phyloP scores from a whole-genome alignment of 1,140 invertebrate species.

The Pollicipes pollicipes region DNA sequence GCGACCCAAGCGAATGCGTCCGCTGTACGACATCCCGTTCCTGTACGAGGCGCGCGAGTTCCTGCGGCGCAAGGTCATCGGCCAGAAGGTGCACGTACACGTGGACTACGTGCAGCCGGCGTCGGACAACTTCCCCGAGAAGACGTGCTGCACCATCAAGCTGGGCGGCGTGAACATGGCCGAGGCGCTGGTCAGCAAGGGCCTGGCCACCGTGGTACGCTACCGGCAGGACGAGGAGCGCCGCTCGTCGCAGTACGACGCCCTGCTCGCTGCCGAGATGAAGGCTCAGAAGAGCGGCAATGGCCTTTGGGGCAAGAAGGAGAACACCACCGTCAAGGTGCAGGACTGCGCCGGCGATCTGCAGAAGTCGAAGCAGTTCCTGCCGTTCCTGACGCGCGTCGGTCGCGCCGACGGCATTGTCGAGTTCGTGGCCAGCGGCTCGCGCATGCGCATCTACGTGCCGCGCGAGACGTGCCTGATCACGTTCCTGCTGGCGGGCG shows the following conservation, averaged over 20 bases:
- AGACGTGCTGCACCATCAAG: slow-evolving; percentile 80
- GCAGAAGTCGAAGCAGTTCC: slow-evolving; percentile 72
- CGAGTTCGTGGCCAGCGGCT: slow-evolving; percentile 89
- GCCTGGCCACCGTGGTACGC: slow-evolving; percentile 74
- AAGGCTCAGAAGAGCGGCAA: slow-evolving; percentile 72
- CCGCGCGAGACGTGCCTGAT: slow-evolving; percentile 88
- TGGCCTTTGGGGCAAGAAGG: slow-evolving; percentile 71
- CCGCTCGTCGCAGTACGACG: slow-evolving; percentile 81
- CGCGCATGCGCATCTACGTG: slow-evolving; percentile 74
- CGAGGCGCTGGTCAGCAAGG: slow-evolving; percentile 80
- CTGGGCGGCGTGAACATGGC: slow-evolving; percentile 79
- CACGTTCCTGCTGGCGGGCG: slow-evolving; percentile 79
- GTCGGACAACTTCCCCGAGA: slow-evolving; percentile 81
- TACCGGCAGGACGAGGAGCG: slow-evolving; percentile 93
- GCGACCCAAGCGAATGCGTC: slow-evolving; percentile 49
- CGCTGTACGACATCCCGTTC: slow-evolving; percentile 91
- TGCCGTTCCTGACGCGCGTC: slow-evolving; percentile 76
- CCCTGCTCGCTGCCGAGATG: slow-evolving; percentile 76
- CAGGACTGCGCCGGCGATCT: slow-evolving; percentile 73
- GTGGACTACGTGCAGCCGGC: slow-evolving; percentile 94
- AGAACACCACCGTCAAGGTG: slow-evolving; percentile 58
- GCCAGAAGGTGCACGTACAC: slow-evolving; percentile 81
- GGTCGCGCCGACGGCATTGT: slow-evolving; percentile 69
- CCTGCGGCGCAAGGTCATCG: slow-evolving; percentile 84
- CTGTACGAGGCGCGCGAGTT: slow-evolving; percentile 97